Evolutionary conservation across 2,113 vertebrate genomes (phyloP).

Genomic region (Myrmophylax atrothorax): DNA sequence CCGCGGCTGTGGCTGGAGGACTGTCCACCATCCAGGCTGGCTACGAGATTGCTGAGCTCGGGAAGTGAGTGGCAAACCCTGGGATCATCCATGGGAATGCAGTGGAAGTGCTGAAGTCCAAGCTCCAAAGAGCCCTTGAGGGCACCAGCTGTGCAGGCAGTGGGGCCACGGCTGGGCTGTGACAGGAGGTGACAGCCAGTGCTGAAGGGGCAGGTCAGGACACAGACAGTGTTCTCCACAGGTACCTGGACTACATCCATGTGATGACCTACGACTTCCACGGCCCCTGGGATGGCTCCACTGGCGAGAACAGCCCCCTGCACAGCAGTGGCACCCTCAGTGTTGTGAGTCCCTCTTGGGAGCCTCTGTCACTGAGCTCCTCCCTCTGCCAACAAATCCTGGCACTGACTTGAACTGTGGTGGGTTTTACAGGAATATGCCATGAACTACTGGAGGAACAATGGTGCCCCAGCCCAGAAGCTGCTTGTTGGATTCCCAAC

Average conservation of each 20-base stretch:
- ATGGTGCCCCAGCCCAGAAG: constrained; percentile 79
- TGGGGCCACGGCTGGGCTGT: neutral
- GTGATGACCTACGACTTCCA: constrained; percentile 6
- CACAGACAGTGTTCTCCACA: neutral
- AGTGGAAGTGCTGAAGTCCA: neutral
- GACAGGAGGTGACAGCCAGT: neutral
- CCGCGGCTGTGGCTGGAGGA: constrained; percentile 75
- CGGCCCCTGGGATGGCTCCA: neutral
- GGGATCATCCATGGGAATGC: neutral
- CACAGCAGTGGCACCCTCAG: neutral
- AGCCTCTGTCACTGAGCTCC: neutral
- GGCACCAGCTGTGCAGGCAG: accelerated
- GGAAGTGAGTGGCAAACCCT: constrained; percentile 61
- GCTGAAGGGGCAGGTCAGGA: neutral
- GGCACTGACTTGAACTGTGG: neutral
- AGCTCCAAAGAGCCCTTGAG: neutral
- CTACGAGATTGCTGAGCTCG: constrained; percentile 77
- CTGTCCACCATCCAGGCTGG: constrained; percentile 74
- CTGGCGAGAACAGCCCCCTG: neutral
- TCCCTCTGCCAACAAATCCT: neutral
- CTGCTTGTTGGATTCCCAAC: constrained; percentile 84
- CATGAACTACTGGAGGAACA: constrained; percentile 82
- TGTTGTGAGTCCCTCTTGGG: constrained; percentile 67
- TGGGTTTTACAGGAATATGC: constrained; percentile 71
- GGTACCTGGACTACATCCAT: constrained; percentile 3